Evolutionary conservation across 1,140 invertebrate genomes (phyloP).

Genomic region (Vollenhovia emeryi): DNA sequence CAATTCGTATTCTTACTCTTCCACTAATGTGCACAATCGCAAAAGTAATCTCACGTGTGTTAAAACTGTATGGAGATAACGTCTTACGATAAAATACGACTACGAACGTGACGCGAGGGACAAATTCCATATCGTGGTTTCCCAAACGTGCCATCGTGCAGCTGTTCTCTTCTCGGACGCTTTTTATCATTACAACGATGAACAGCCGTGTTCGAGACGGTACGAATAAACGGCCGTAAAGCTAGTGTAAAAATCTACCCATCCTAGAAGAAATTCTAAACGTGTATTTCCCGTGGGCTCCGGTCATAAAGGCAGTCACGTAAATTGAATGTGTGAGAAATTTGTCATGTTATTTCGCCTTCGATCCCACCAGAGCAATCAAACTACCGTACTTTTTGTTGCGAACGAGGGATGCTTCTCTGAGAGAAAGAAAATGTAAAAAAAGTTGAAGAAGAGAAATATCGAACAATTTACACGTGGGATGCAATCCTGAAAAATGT

Average conservation of each 20-base stretch:
- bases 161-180: slow-evolving; percentile 28
- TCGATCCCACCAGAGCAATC: slow-evolving; percentile 50
- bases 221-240: slow-evolving; percentile 53
- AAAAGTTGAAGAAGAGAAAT: slow-evolving; percentile 4
- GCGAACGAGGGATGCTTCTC: neutral
- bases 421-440: neutral
- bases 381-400: neutral
- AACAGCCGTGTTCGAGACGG: slow-evolving; percentile 19
- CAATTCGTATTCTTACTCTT: neutral
- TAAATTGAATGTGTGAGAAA: slow-evolving; percentile 57
- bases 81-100: slow-evolving; percentile 8
- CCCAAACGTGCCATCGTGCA: slow-evolving; percentile 37
- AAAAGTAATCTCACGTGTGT: slow-evolving; percentile 10
- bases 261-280: slow-evolving; percentile 64
- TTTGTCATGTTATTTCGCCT: slow-evolving; percentile 52
- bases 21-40: neutral
- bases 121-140: slow-evolving; percentile 39
- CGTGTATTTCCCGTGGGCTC: slow-evolving; percentile 64
- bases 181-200: slow-evolving; percentile 56
- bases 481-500: neutral
- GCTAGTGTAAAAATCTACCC: slow-evolving; percentile 44
- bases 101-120: slow-evolving; percentile 38
- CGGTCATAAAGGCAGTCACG: slow-evolving; percentile 34
- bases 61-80: slow-evolving; percentile 21
- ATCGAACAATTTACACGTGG: neutral